Conservation (phyloP, 2,797 vertebrate species). For the Triplophysa bombifrons region DNA sequence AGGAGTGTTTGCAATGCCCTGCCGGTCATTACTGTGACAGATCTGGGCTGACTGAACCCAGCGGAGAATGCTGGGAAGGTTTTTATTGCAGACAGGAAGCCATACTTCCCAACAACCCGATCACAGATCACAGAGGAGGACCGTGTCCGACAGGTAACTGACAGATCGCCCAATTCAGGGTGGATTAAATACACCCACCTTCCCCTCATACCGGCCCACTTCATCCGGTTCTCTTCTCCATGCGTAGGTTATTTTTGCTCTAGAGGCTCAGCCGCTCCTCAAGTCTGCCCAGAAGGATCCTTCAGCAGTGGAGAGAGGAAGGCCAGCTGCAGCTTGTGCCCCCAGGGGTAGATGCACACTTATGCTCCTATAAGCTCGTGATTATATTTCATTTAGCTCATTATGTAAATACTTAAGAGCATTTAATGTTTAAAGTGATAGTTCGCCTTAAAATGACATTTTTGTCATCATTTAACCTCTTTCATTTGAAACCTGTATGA, state of each 20-base stretch:
- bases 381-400: background rate
- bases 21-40: constrained; percentile 80
- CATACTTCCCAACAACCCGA: constrained; percentile 68
- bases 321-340: constrained; percentile 81
- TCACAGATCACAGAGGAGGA: constrained; percentile 73
- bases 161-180: constrained; percentile 12
- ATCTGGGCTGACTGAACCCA: constrained; percentile 73
- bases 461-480: too few relatives aligned
- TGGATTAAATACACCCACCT: constrained; percentile 32
- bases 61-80: constrained; percentile 80
- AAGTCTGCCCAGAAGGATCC: constrained; percentile 83
- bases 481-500: too few relatives aligned
- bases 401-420: background rate
- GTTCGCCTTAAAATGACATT: too few relatives aligned
- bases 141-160: constrained; percentile 82
- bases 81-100: constrained; percentile 81
- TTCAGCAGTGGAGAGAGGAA: constrained; percentile 76
- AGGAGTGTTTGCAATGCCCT: constrained; percentile 76
- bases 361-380: constrained; percentile 47
- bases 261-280: constrained; percentile 76
- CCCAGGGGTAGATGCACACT: constrained; percentile 79
- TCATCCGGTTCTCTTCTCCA: constrained; percentile 37
- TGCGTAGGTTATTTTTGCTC: constrained; percentile 87
- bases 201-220: constrained; percentile 17
- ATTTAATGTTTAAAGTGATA: background rate